A percentile compares a stretch with the other conserved stretches of the same genome.
These are phyloP conservation scores for Eulemur coronatus DNA, from an alignment of 2,797 vertebrate genomes.

Conservation along the genomic window DNA sequence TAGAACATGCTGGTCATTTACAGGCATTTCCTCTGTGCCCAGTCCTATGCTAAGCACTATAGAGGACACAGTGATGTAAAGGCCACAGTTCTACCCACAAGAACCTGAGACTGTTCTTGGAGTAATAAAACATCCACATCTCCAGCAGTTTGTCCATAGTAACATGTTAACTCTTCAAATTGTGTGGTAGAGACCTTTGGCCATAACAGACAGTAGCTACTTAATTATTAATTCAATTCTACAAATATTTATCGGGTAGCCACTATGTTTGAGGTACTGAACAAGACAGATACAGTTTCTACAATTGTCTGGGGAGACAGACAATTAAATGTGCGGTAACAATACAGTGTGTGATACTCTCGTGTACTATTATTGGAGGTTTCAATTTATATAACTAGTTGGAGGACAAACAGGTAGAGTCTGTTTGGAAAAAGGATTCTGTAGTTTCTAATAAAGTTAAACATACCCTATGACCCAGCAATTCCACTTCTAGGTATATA, in stretches of 20 bases:
- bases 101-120: background rate
- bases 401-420: background rate
- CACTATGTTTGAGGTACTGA: background rate
- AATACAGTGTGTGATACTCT: background rate
- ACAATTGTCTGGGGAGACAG: background rate
- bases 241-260: background rate
- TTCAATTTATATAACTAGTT: background rate
- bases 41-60: background rate
- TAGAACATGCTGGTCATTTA: background rate
- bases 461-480: background rate
- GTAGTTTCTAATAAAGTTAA: constrained; percentile 22
- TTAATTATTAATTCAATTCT: constrained; percentile 48
- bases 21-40: background rate
- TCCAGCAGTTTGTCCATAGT: background rate
- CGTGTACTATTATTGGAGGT: background rate
- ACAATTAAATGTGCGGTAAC: background rate
- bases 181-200: background rate
- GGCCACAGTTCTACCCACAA: background rate
- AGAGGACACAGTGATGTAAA: background rate
- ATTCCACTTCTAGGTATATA: background rate
- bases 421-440: constrained; percentile 20
- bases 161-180: background rate
- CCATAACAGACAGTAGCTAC: background rate
- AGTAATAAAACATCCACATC: background rate
- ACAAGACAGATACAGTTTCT: background rate